Conservation (phyloP, 2,113 vertebrate species). For the Australoheros scitulus region DNA sequence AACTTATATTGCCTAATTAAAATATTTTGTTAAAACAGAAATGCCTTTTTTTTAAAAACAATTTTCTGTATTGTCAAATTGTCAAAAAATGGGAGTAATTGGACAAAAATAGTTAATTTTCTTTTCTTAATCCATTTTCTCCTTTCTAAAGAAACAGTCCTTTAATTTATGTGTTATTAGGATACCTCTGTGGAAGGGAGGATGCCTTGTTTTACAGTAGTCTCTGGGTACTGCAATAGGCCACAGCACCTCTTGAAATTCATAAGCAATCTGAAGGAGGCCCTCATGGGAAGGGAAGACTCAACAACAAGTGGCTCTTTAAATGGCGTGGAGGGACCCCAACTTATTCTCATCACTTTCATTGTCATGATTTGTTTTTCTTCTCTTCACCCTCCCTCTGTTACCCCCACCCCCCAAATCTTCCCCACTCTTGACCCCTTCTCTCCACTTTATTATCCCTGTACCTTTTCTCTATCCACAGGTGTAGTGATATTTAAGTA, state of each 20-base stretch:
- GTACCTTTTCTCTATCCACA: no score
- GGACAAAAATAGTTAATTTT: not conserved
- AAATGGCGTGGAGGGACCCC: not conserved
- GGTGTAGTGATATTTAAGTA: no score
- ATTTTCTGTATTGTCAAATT: not conserved
- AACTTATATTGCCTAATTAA: not conserved
- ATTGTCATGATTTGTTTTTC: not conserved
- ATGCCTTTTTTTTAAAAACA: not conserved
- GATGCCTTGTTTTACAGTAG: not conserved
- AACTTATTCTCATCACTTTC: not conserved
- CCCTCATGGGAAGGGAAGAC: not conserved
- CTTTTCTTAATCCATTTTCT: not conserved
- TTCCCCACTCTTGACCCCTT: no score
- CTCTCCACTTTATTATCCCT: no score
- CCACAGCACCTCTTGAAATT: not conserved
- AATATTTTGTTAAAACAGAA: not conserved
- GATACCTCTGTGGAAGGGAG: not conserved
- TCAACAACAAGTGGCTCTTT: not conserved
- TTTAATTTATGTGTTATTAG: constrained; percentile 1
- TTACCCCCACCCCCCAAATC: no score
- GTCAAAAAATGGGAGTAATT: not conserved
- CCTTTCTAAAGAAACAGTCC: not conserved
- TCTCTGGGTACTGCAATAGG: not conserved
- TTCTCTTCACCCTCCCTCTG: not conserved
- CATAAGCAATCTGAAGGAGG: not conserved